These are phyloP conservation scores for Micronycteris hirsuta DNA, from an alignment of 2,113 vertebrate genomes.

Conservation along the genomic window DNA sequence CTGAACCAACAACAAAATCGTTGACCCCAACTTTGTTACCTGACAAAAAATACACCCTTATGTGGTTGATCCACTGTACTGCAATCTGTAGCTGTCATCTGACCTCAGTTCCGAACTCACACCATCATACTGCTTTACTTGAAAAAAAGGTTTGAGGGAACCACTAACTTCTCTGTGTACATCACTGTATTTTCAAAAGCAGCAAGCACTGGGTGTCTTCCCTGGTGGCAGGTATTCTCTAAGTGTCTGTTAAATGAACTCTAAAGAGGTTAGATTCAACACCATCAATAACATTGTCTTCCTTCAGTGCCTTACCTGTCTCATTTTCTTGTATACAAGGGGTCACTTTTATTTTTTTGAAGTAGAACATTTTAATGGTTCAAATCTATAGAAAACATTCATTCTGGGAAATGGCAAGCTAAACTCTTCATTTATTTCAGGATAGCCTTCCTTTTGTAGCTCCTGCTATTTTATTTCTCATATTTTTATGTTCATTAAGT, in stretches of 20 bases:
- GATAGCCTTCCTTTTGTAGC: constrained; percentile 7
- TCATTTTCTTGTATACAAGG: background rate
- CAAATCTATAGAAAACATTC: background rate
- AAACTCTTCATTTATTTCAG: constrained; percentile 15
- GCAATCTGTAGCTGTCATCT: background rate
- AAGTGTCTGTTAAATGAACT: background rate
- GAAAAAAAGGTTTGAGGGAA: background rate
- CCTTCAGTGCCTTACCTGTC: background rate
- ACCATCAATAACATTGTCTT: background rate
- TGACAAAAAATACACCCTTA: background rate
- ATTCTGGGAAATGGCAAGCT: background rate
- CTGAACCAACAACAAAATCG: background rate
- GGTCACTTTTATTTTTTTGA: background rate
- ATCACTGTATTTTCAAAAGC: background rate
- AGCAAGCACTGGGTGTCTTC: background rate
- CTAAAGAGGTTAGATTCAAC: background rate
- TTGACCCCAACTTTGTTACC: background rate
- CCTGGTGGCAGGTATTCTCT: background rate
- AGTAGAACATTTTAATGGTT: background rate
- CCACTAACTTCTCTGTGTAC: background rate
- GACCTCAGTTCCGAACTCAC: background rate
- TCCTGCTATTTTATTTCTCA: constrained; percentile 14
- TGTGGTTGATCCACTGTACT: background rate
- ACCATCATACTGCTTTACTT: background rate
- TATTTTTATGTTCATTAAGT: constrained; percentile 46